These are phyloP conservation scores for Hirtodrosophila cameraria DNA, from an alignment of 2,888 invertebrate genomes.

Conservation along the genomic window DNA sequence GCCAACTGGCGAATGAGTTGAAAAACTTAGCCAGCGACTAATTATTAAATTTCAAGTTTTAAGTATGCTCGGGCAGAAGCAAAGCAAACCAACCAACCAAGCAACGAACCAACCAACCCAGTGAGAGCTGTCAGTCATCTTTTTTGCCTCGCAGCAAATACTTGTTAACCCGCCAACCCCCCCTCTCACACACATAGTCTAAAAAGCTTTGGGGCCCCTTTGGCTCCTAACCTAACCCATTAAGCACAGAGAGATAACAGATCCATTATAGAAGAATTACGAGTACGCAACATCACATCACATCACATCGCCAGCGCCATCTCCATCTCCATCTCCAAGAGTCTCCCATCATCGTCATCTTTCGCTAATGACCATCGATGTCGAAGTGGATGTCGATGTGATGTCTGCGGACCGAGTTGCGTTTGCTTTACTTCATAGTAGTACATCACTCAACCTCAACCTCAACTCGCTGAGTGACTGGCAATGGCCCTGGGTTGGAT, in stretches of 20 bases:
- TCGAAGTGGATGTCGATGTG: conserved; percentile 55
- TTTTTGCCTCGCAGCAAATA: conserved; percentile 43
- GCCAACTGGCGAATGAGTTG: conserved; percentile 17
- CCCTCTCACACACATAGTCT: background rate
- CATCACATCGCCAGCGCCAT: conserved; percentile 48
- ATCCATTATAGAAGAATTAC: conserved; percentile 79
- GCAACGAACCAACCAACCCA: conserved; percentile 24
- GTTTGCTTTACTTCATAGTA: conserved; percentile 49
- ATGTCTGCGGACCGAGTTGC: conserved; percentile 17
- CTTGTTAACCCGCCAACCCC: conserved; percentile 1
- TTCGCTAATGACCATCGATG: conserved; percentile 78
- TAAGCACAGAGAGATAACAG: conserved; percentile 75
- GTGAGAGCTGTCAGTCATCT: conserved; percentile 70
- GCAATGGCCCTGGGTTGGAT: conserved; percentile 21
- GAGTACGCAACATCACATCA: conserved; percentile 67
- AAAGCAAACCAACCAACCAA: conserved; percentile 19
- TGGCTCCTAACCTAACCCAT: conserved; percentile 70
- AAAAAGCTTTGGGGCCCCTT: conserved; percentile 52
- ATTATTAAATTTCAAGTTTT: conserved; percentile 78
- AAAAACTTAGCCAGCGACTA: conserved; percentile 76
- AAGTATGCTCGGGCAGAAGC: conserved; percentile 60
- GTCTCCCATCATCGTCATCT: conserved; percentile 75
- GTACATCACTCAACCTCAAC: conserved; percentile 72
- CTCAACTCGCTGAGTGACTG: conserved; percentile 9
- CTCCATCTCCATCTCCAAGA: conserved; percentile 28